These are phyloP conservation scores for Micronycteris hirsuta DNA, from an alignment of 2,113 vertebrate species.

Conservation along the genomic window DNA sequence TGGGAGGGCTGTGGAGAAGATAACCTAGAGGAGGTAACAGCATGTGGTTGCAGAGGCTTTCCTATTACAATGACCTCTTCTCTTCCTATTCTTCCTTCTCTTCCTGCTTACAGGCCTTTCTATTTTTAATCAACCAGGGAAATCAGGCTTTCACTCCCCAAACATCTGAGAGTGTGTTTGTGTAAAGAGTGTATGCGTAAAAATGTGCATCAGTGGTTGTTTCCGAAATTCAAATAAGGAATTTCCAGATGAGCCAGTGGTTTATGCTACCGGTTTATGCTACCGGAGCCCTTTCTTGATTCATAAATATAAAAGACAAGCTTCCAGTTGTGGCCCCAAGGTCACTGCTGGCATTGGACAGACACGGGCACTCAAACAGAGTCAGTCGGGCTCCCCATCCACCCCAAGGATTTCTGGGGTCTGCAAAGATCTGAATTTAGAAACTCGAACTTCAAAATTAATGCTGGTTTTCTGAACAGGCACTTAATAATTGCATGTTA, in stretches of 20 bases:
- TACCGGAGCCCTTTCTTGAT: neutral
- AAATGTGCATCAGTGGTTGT: neutral
- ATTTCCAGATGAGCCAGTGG: neutral
- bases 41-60: neutral
- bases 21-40: neutral
- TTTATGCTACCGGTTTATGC: neutral
- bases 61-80: neutral
- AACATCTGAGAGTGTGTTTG: neutral
- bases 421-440: constrained; percentile 5
- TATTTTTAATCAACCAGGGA: constrained; percentile 11
- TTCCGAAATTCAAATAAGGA: constrained; percentile 12
- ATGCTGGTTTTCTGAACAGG: constrained; percentile 11
- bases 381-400: neutral
- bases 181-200: neutral
- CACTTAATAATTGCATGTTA: constrained; percentile 54
- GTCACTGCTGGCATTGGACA: neutral
- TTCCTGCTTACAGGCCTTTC: neutral
- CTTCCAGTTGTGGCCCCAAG: neutral
- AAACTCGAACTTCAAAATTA: constrained; percentile 40
- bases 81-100: neutral
- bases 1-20: neutral
- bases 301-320: neutral
- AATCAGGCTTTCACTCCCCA: neutral
- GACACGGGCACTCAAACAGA: neutral
- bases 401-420: neutral